phyloP scores from a whole-genome alignment of 2,113 vertebrate species.

The Lontra canadensis region DNA sequence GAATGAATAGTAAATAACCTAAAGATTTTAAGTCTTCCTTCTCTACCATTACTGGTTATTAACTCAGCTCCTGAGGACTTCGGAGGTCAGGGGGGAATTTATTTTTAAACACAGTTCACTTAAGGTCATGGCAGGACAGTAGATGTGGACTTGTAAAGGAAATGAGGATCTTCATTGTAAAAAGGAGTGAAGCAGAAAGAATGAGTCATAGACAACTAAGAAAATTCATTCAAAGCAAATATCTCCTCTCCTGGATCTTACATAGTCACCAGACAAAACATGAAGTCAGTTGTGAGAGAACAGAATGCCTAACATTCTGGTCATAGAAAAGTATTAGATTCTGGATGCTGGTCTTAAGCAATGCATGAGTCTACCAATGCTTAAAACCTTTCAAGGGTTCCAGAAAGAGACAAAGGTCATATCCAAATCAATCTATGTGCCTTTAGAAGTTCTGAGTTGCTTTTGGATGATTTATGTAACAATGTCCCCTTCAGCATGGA shows the following conservation, averaged over 20 bases:
- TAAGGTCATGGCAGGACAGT: neutral
- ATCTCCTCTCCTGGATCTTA: neutral
- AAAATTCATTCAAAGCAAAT: neutral
- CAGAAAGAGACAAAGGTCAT: neutral
- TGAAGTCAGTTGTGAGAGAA: neutral
- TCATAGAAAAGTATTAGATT: neutral
- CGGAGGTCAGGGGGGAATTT: neutral
- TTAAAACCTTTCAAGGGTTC: neutral
- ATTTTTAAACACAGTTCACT: conserved; percentile 48
- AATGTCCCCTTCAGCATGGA: neutral
- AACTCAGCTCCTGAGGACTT: neutral
- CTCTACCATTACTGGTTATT: neutral
- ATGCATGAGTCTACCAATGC: neutral
- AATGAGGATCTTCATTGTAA: neutral
- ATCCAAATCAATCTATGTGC: neutral
- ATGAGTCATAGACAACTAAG: neutral
- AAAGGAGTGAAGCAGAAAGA: neutral
- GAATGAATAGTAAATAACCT: neutral
- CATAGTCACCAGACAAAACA: neutral
- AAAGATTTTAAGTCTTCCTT: neutral
- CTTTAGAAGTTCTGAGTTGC: neutral
- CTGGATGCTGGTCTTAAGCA: neutral
- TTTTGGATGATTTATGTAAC: neutral
- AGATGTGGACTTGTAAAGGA: neutral
- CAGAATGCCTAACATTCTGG: neutral